A percentile compares a stretch with the other conserved stretches of the same genome.
These are phyloP conservation scores for Patagioenas fasciata DNA, from an alignment of 2,113 vertebrate genomes.

Conservation along the genomic window DNA sequence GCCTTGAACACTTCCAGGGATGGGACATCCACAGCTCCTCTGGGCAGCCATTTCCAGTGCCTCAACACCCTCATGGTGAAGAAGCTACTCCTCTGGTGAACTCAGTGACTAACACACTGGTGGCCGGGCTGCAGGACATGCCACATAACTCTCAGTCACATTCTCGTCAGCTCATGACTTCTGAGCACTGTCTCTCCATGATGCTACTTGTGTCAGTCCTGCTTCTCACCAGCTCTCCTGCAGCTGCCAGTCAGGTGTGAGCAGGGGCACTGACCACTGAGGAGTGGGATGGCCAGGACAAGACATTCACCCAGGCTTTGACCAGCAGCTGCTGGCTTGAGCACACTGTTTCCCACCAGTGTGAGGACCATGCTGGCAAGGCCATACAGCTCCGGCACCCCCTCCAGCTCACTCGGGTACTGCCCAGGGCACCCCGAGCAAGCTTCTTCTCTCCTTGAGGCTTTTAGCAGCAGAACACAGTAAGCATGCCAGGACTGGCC, in stretches of 20 bases:
- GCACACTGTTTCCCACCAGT: fast-evolving
- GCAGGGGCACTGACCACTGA: fast-evolving
- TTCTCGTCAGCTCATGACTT: neutral
- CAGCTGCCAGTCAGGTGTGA: fast-evolving
- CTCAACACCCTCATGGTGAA: no score
- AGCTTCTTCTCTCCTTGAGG: fast-evolving
- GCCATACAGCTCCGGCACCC: neutral
- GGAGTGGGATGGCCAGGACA: neutral
- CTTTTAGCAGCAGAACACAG: fast-evolving
- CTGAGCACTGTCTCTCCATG: fast-evolving
- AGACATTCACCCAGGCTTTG: neutral
- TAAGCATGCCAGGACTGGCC: fast-evolving
- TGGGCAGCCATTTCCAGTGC: no score
- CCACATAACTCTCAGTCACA: neutral
- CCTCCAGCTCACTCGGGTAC: neutral
- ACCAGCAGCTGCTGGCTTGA: neutral
- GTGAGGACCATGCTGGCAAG: fast-evolving
- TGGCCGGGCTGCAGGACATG: no score
- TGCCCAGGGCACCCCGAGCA: neutral
- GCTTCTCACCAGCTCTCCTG: neutral
- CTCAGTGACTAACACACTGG: fast-evolving
- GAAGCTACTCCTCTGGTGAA: neutral
- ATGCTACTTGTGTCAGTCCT: neutral
- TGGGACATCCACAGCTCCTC: no score
- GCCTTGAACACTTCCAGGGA: no score